A percentile compares a stretch with the other conserved stretches of the same genome.
Conservation (phyloP, 2,888 invertebrate species). For the Leucozona laternaria region DNA sequence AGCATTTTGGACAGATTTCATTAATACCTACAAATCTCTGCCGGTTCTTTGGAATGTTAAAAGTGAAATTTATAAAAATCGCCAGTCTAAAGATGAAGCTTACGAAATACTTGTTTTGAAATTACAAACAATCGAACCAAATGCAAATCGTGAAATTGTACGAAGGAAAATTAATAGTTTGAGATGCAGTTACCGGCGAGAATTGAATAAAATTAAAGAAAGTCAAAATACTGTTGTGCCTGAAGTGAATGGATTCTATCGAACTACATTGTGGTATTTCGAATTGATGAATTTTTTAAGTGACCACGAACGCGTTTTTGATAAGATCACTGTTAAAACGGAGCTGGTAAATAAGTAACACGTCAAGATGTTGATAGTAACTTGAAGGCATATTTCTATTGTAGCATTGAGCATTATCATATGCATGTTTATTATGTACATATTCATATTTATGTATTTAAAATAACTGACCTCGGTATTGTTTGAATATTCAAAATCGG, state of each 20-base stretch:
- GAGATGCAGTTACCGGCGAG: slow-evolving; percentile 62
- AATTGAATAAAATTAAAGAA: slow-evolving; percentile 53
- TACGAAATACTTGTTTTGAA: slow-evolving; percentile 55
- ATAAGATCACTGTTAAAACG: not conserved
- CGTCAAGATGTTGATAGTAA: not conserved
- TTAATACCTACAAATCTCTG: slow-evolving; percentile 57
- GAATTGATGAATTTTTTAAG: slow-evolving; percentile 54
- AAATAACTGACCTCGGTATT: too few relatives aligned
- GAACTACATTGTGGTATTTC: slow-evolving; percentile 64
- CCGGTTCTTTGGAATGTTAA: slow-evolving; percentile 63
- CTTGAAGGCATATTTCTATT: too few relatives aligned
- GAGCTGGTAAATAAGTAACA: not conserved
- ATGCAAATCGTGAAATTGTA: slow-evolving; percentile 55
- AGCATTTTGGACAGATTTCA: slow-evolving; percentile 55
- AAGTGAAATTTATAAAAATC: slow-evolving; percentile 61
- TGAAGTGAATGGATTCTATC: slow-evolving; percentile 4
- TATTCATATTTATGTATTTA: too few relatives aligned
- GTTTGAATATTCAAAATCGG: too few relatives aligned
- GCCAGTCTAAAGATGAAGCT: slow-evolving; percentile 44
- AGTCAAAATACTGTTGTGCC: slow-evolving; percentile 2
- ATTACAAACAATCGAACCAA: slow-evolving; percentile 55
- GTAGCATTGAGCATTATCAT: too few relatives aligned
- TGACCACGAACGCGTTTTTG: slow-evolving; percentile 11
- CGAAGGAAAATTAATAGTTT: slow-evolving; percentile 68
- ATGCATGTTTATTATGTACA: too few relatives aligned